A percentile compares a stretch with the other conserved stretches of the same genome.
Conservation (phyloP, 2,797 vertebrate species). For the Monodelphis domestica region DNA sequence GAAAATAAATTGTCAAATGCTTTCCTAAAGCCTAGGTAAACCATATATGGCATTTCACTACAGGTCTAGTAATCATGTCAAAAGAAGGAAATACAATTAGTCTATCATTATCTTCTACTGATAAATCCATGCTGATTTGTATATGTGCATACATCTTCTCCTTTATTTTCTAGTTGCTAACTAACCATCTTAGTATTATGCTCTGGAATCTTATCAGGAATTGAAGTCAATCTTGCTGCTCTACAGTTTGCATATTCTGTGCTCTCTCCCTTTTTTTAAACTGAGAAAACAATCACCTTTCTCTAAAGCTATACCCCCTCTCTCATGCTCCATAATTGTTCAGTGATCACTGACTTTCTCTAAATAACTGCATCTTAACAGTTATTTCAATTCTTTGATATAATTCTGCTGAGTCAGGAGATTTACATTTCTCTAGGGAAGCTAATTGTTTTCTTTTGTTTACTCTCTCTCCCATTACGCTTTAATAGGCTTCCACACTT, state of each 20-base stretch:
- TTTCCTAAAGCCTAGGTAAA: neutral
- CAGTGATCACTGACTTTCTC: neutral
- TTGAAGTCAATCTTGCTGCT: neutral
- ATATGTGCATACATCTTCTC: neutral
- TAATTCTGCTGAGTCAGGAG: neutral
- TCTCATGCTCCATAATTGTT: neutral
- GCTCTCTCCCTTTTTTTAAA: neutral
- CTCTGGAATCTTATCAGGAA: neutral
- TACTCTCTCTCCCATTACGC: too few species aligned
- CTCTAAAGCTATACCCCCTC: neutral
- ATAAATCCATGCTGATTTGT: neutral
- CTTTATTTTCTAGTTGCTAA: too few species aligned
- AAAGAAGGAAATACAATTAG: neutral
- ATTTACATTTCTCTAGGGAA: neutral
- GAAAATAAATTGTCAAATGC: neutral
- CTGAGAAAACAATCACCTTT: neutral
- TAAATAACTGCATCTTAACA: neutral
- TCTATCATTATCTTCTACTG: neutral
- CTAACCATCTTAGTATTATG: neutral
- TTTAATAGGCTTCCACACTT: neutral
- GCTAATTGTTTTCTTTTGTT: neutral
- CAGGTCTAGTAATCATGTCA: neutral
- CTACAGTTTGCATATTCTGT: neutral
- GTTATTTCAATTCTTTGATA: neutral
- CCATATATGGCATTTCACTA: neutral